phyloP scores from a whole-genome alignment of 2,888 invertebrate species.

The Clistopyga incitator region DNA sequence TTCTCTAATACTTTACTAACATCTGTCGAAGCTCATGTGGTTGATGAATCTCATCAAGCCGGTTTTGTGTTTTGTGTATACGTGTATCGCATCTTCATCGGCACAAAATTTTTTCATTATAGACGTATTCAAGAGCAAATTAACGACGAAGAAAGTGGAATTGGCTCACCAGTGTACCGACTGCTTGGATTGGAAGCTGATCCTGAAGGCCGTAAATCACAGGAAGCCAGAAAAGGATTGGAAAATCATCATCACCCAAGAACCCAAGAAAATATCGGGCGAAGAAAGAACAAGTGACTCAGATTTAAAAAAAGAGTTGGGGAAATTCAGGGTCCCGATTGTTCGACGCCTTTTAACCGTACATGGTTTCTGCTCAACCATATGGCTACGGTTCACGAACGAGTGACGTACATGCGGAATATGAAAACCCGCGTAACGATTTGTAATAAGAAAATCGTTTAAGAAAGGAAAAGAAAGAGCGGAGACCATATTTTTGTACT shows the following conservation, averaged over 20 bases:
- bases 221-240: background rate
- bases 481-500: no score
- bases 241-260: slow-evolving; percentile 44
- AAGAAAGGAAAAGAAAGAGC: slow-evolving; percentile 7
- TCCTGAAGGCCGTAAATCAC: slow-evolving; percentile 13
- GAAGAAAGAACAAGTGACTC: background rate
- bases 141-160: slow-evolving; percentile 89
- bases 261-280: slow-evolving; percentile 7
- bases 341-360: slow-evolving; percentile 16
- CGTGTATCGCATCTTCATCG: slow-evolving; percentile 2
- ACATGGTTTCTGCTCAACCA: slow-evolving; percentile 51
- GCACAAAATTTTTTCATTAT: slow-evolving; percentile 15
- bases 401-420: slow-evolving; percentile 25
- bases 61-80: background rate
- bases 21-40: background rate
- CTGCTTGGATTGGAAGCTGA: slow-evolving; percentile 78
- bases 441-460: no score
- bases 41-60: no score
- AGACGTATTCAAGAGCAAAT: slow-evolving; percentile 82
- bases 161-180: slow-evolving; percentile 88
- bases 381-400: slow-evolving; percentile 47
- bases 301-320: slow-evolving; percentile 5
- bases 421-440: slow-evolving; percentile 11
- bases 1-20: background rate
- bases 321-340: slow-evolving; percentile 63